Evolutionary conservation across 2,888 invertebrate genomes (phyloP), one percentile per base, ranked within the genome.

Genomic region (Lithophane socia): DNA sequence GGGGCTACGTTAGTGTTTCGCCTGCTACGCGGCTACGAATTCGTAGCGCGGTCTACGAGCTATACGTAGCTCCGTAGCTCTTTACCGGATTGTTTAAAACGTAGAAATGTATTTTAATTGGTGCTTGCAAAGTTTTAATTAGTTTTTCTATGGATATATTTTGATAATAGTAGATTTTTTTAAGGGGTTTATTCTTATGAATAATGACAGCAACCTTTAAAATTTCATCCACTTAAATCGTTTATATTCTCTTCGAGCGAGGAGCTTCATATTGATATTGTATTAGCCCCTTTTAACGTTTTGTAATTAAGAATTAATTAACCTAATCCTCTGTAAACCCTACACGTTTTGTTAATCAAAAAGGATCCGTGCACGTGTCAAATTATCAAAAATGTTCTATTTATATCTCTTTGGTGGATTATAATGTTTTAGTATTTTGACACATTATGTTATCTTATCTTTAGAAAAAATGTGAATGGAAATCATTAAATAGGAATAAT

Each of bases 31-130:
- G 81, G 82, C 82, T 77, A 80, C 81, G 75, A 75, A 79, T 84
- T 87, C 85, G 88, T 87, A 88, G 88, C 85, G 73, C 75, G 80
- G 63, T 82, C 84, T 88, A 85, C 82, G 84, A 72, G 75, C 66
- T 83, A 78, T 83, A 71, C 75, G 76, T 84, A 79, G 77, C 74
- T 24, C 21, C 75, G 79, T 84, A 75, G 75, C 69, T 60, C 13
- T 71, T 69, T 60, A 56, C 58, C 44, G 44, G 61, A 75, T 77
- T 77, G 76, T 72, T 73, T 79, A 79, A 80, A 75, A 79, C 54
- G 65, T 72, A 73, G 52, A 70, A 82, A 73, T 80, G 71, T 73
- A 61, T 79, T 83, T 85, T 80, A 77, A 75, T 77, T 83, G 67
- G 61, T 67, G 52, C 49, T 73, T 74, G 56, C 12, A 58, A 65